Base-by-base conservation (phyloP, 1,140 invertebrate genomes). In the Heliothis subflexa region DNA sequence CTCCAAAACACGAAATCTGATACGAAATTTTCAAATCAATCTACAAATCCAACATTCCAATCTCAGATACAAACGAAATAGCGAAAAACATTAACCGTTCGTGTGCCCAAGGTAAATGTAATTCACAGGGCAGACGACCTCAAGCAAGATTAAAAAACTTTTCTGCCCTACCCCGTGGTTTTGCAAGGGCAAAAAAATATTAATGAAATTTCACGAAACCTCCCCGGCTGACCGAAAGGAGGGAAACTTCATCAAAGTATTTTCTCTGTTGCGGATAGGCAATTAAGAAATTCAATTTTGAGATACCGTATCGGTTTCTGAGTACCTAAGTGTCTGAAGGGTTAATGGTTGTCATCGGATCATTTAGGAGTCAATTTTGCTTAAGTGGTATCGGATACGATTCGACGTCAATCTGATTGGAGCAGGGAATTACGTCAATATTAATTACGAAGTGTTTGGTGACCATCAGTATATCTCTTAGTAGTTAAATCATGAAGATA, bases 61-160 rank as follows among this genome's bases (percentile, higher is more conserved):
- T 89, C 64, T 74, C 73, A 86, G 88, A 88, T 91, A 85, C 49
- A 81, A 62, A 75, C 57, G 57, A 75, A 62, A 75, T 54, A 75
- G 59, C 57, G 47, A 75, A 64, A 62, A 62, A 88, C 85, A 88
- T 89, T 90, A 88, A 88, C 82, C 75, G 54, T 78, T 64, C 70
- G 78, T 74, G 75, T 74, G 61, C 72, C 49, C 49, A 79, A 82
- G 83, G 85, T 88, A 88, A 91, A 91, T 88, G 84, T 87, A 87
- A 87, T 89, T 87, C 85, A 83, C 78, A 62, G 33, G 70, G 83
- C 82, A 87, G 86, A 88, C 87, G 88, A 86, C 84, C 83, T 71
- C 64, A 83, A 81, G 87, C 90, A 86, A 91, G 89, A 92, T 91
- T 92, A 92, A 92, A 92, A 92, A 92, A 92, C 86, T 91, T 92